Evolutionary conservation across 2,113 vertebrate species (phyloP).

Genomic region (Rynchops niger): DNA sequence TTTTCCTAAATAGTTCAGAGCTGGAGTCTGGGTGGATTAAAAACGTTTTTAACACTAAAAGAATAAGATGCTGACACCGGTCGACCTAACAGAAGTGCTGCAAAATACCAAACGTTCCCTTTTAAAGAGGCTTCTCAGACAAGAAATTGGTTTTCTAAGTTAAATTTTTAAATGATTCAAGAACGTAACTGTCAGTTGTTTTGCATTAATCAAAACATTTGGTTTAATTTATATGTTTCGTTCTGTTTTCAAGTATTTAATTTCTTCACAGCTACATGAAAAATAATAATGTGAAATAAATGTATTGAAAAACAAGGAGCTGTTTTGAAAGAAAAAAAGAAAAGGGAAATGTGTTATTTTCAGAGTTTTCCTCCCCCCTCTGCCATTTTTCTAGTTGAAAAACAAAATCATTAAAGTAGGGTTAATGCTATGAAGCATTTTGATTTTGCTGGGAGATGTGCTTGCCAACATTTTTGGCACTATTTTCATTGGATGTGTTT

Average conservation of each 20-base stretch:
- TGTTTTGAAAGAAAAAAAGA: background rate
- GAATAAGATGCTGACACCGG: background rate
- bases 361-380: background rate
- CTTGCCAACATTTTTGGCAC: background rate
- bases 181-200: background rate
- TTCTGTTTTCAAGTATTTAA: background rate
- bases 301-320: background rate
- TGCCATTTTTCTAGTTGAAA: background rate
- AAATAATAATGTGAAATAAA: conserved; percentile 7
- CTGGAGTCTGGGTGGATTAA: background rate
- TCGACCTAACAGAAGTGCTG: background rate
- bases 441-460: background rate
- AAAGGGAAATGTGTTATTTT: background rate
- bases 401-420: background rate
- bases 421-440: background rate
- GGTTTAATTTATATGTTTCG: background rate
- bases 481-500: background rate
- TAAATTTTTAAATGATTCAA: background rate
- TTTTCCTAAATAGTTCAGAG: background rate
- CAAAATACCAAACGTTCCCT: background rate
- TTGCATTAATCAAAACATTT: background rate
- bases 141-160: background rate
- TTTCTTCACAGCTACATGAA: background rate
- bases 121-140: background rate
- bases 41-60: background rate